Evolutionary conservation across 1,140 invertebrate genomes (phyloP), one percentile per base, ranked within the genome.

Genomic region (Drosophila nebulosa): DNA sequence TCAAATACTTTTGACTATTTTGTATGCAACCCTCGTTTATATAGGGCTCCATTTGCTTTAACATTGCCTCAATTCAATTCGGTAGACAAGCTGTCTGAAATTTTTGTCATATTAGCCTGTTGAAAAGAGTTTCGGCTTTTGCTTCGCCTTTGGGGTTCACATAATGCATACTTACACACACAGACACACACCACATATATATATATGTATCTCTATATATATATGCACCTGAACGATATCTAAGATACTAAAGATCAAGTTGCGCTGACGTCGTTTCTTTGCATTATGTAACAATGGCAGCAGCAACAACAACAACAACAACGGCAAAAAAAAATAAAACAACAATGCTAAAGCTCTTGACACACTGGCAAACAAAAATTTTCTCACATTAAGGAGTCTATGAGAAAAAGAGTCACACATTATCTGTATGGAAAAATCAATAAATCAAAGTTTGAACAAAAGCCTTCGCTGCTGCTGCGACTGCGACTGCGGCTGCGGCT

Each of bases 381-480:
- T 85, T 85, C 80, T 85, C 80, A 85, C 80, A 85, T 85, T 86
- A 85, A 65, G 50, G 50, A 65, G 66, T 76, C 69, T 85, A 89
- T 88, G 85, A 76, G 83, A 89, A 88, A 88, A 89, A 85, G 39
- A 46, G 39, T 88, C 80, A 89, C 85, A 88, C 83, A 88, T 88
- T 88, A 88, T 89, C 83, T 85, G 56, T 46, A 61, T 61, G 85
- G 64, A 86, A 88, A 88, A 89, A 88, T 88, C 83, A 89, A 88
- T 88, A 85, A 85, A 77, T 88, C 85, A 84, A 74, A 75, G 57
- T 61, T 65, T 62, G 67, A 53, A 71, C 69, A 74, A 85, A 84
- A 70, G 55, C 57, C 67, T 64, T 65, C 50, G 42, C 3, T 18
- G 50, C 26, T n/a, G n/a, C n/a, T n/a, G n/a, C n/a, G n/a, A n/a